phyloP scores from a whole-genome alignment of 2,113 vertebrate species.

The Catharus fuscescens region DNA sequence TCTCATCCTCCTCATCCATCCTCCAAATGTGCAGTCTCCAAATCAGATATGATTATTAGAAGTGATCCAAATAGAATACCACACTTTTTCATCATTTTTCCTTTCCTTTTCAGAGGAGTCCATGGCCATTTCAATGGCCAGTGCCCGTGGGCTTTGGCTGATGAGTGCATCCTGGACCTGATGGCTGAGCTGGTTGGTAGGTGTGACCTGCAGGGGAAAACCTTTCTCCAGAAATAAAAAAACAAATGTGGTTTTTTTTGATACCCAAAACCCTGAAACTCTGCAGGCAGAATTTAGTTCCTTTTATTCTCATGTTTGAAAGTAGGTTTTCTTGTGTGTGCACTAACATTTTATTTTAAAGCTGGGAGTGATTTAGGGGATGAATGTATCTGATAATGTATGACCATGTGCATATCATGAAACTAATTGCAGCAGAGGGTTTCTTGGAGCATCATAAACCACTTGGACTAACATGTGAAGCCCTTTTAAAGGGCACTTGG shows the following conservation, averaged over 20 bases:
- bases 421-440: constrained; percentile 2
- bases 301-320: not conserved
- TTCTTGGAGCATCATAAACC: constrained; percentile 30
- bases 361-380: not conserved
- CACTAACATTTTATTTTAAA: not conserved
- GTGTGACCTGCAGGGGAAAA: not conserved
- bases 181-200: constrained; percentile 90
- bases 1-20: not conserved
- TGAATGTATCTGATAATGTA: not conserved
- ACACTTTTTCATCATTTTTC: not conserved
- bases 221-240: not conserved
- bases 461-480: not conserved
- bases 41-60: rapidly evolving
- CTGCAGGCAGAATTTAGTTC: not conserved
- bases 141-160: constrained; percentile 88
- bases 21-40: not conserved
- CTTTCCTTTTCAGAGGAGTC: constrained; percentile 78
- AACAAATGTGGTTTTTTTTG: not conserved
- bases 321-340: not conserved
- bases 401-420: not conserved
- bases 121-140: constrained; percentile 85
- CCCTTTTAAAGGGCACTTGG: constrained; percentile 33
- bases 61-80: not conserved
- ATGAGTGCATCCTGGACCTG: constrained; percentile 82
- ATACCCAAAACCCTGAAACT: not conserved